A percentile compares a stretch with the other conserved stretches of the same genome.
Evolutionary conservation across 2,888 invertebrate species (phyloP).

Genomic region (Thymelicus sylvestris): DNA sequence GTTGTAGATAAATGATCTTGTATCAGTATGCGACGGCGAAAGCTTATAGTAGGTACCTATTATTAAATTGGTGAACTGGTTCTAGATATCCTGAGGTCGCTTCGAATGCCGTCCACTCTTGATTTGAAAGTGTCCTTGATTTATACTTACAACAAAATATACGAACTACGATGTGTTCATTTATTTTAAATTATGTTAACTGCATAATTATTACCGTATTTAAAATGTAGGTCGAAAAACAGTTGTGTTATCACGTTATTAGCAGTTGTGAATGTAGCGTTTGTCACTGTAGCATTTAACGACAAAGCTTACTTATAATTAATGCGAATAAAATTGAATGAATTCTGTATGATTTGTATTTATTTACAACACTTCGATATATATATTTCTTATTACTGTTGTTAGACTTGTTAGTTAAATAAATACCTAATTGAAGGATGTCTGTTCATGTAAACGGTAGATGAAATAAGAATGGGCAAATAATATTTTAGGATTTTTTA

Average conservation of each 20-base stretch:
- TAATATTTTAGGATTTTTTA: too few relatives aligned
- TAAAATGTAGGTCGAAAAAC: constrained; percentile 18
- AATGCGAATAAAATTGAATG: constrained; percentile 19
- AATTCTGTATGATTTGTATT: neutral
- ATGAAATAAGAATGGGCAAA: too few relatives aligned
- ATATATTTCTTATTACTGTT: too few relatives aligned
- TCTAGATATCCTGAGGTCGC: neutral
- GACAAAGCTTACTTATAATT: constrained; percentile 45
- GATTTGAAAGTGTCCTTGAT: constrained; percentile 59
- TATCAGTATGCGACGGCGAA: neutral
- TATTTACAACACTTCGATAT: neutral
- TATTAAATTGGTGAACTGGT: constrained; percentile 15
- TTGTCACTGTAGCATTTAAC: constrained; percentile 46
- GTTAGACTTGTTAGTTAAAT: too few relatives aligned
- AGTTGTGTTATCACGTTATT: constrained; percentile 26
- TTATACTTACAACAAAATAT: constrained; percentile 53
- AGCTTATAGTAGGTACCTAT: neutral
- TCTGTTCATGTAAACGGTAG: too few relatives aligned
- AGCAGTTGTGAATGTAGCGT: constrained; percentile 40
- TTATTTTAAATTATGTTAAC: constrained; percentile 44
- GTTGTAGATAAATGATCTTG: neutral
- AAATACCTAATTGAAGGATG: too few relatives aligned
- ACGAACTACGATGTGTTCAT: constrained; percentile 68
- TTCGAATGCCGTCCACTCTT: constrained; percentile 65
- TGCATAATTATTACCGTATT: constrained; percentile 8